phyloP scores from a whole-genome alignment of 2,888 invertebrate genomes.

The Dastarcus helophoroides region DNA sequence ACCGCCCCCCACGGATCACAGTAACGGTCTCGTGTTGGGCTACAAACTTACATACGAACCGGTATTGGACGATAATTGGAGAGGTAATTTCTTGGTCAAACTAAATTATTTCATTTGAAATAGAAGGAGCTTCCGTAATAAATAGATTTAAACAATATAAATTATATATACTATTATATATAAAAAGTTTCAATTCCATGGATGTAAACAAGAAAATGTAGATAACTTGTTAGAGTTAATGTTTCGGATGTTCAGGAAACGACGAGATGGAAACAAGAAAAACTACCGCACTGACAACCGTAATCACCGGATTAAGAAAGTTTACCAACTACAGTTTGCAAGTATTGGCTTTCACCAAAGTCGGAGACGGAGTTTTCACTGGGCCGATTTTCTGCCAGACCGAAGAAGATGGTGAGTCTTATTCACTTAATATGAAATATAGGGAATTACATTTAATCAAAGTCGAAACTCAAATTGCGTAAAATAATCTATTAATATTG shows the following conservation, averaged over 20 bases:
- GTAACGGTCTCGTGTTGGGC: slow-evolving; percentile 67
- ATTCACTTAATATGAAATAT: no score
- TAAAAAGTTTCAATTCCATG: no score
- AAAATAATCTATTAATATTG: no score
- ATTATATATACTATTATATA: no score
- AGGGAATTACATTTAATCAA: no score
- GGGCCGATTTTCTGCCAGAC: slow-evolving; percentile 60
- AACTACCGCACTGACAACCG: slow-evolving; percentile 57
- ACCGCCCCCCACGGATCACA: slow-evolving; percentile 58
- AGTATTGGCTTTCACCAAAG: slow-evolving; percentile 65
- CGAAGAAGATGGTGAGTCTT: slow-evolving; percentile 63
- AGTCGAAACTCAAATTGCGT: no score
- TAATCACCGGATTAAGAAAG: slow-evolving; percentile 58
- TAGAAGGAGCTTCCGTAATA: no score
- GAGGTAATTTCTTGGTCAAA: slow-evolving; percentile 28
- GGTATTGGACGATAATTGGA: slow-evolving; percentile 46
- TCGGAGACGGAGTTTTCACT: slow-evolving; percentile 63
- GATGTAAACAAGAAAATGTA: no score
- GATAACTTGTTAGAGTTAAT: no score
- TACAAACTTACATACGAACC: slow-evolving; percentile 61
- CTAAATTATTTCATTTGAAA: no score
- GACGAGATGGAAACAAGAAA: slow-evolving; percentile 50
- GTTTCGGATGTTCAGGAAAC: slow-evolving; percentile 34
- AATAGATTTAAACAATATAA: no score
- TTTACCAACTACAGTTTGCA: slow-evolving; percentile 74